Evolutionary conservation across 1,140 invertebrate genomes (phyloP).

Genomic region (Aphaenogaster ashmeadi): DNA sequence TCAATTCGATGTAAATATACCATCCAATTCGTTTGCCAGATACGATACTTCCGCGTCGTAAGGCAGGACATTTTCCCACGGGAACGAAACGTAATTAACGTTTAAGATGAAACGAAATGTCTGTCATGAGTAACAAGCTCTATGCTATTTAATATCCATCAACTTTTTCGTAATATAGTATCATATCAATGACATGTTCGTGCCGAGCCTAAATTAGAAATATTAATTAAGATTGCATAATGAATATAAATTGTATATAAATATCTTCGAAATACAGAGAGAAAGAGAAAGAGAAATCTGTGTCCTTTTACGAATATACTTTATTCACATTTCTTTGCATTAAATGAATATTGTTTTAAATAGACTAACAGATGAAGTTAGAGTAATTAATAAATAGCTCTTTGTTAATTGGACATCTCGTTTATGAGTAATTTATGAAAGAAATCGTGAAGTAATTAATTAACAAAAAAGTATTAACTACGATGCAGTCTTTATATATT

Average conservation of each 20-base stretch:
- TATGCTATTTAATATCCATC: slow-evolving; percentile 2
- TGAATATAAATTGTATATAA: not conserved
- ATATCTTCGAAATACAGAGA: slow-evolving; percentile 10
- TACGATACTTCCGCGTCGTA: slow-evolving; percentile 10
- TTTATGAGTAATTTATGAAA: not conserved
- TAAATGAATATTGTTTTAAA: not conserved
- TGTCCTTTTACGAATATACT: not conserved
- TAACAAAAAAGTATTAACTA: not conserved
- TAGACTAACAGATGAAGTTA: not conserved
- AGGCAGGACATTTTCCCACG: slow-evolving; percentile 1
- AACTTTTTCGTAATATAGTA: slow-evolving; percentile 21
- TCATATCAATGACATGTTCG: not conserved
- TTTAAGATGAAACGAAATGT: slow-evolving; percentile 49
- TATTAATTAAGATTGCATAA: slow-evolving; percentile 55
- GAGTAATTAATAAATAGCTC: slow-evolving; percentile 14
- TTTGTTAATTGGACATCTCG: not conserved
- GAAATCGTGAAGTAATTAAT: slow-evolving; percentile 2
- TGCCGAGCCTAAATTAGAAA: slow-evolving; percentile 15
- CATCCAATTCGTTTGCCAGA: not conserved
- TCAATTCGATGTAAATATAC: slow-evolving; percentile 58
- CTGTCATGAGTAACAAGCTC: not conserved
- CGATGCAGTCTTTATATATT: not conserved
- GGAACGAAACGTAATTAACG: slow-evolving; percentile 66
- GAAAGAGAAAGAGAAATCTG: not conserved
- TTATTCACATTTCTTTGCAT: not conserved